A percentile compares a stretch with the other conserved stretches of the same genome.
Evolutionary conservation across 1,140 invertebrate species (phyloP).

Genomic region (Teleogryllus occipitalis): DNA sequence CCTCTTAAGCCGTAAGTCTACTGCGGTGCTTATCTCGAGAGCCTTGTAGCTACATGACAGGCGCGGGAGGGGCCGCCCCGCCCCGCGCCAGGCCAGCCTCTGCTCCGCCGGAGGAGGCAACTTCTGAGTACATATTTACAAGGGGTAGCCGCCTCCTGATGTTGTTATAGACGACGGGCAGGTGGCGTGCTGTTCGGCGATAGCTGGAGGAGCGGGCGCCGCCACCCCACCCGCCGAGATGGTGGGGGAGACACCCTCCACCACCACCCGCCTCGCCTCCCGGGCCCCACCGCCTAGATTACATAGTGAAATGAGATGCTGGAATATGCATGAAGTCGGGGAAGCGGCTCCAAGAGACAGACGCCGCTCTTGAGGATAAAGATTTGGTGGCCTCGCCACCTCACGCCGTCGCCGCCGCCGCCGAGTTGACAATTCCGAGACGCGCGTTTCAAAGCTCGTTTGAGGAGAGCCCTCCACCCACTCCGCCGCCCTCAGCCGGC

Average conservation of each 20-base stretch:
- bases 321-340: background rate
- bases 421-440: background rate
- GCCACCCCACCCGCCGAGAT: no score
- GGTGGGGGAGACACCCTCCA: no score
- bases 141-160: background rate
- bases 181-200: background rate
- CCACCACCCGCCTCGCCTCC: background rate
- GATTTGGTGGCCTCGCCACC: background rate
- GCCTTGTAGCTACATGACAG: conserved; percentile 3
- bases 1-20: background rate
- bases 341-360: background rate
- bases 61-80: no score
- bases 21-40: background rate
- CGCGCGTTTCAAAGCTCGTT: background rate
- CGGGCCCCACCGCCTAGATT: background rate
- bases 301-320: background rate
- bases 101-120: background rate
- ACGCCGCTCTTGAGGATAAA: background rate
- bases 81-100: no score
- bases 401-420: no score
- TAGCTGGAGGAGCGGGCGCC: background rate
- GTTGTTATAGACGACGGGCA: background rate
- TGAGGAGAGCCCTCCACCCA: background rate
- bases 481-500: background rate
- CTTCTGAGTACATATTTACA: background rate